phyloP scores from a whole-genome alignment of 2,113 vertebrate genomes.

The Heloderma charlesbogerti region DNA sequence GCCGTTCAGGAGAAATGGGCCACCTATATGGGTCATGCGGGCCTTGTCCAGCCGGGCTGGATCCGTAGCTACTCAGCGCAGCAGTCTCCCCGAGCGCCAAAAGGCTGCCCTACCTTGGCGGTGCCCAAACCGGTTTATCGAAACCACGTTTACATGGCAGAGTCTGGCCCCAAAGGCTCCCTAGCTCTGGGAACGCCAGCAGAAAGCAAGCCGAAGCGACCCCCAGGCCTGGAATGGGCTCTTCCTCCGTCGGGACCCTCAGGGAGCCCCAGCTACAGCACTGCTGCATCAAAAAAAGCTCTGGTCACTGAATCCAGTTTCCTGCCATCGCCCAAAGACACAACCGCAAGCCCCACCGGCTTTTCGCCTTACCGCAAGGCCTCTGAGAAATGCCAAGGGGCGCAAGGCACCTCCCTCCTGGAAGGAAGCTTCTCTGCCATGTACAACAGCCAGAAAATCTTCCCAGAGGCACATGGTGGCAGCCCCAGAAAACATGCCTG shows the following conservation, averaged over 20 bases:
- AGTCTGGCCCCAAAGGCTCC: slow-evolving; percentile 69
- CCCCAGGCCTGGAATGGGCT: slow-evolving; percentile 78
- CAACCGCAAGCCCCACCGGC: fast-evolving
- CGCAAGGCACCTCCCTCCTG: slow-evolving; percentile 45
- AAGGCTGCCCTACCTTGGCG: slow-evolving; percentile 74
- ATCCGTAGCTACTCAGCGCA: slow-evolving; percentile 62
- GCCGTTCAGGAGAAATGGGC: slow-evolving; percentile 70
- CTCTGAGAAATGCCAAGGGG: slow-evolving; percentile 62
- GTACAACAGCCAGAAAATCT: slow-evolving; percentile 63
- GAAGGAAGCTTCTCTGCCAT: slow-evolving; percentile 67
- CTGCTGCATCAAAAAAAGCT: slow-evolving; percentile 57
- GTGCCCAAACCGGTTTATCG: slow-evolving; percentile 88
- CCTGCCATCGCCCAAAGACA: slow-evolving; percentile 71
- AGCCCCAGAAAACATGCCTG: slow-evolving; percentile 71
- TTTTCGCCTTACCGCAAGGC: slow-evolving; percentile 53
- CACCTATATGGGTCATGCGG: slow-evolving; percentile 64
- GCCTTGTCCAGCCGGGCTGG: slow-evolving; percentile 35
- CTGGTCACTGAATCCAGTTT: slow-evolving; percentile 61
- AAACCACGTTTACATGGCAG: slow-evolving; percentile 77
- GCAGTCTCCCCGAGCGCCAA: slow-evolving; percentile 53
- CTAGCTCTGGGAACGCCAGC: slow-evolving; percentile 67
- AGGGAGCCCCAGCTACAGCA: slow-evolving; percentile 47
- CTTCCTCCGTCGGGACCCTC: slow-evolving; percentile 30
- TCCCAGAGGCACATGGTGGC: background rate
- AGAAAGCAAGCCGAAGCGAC: slow-evolving; percentile 67